Percentiles rank a stretch among this genome's conserved stretches.
Evolutionary conservation across 2,888 invertebrate species (phyloP).

Genomic region (Caenorhabditis macrosperma): DNA sequence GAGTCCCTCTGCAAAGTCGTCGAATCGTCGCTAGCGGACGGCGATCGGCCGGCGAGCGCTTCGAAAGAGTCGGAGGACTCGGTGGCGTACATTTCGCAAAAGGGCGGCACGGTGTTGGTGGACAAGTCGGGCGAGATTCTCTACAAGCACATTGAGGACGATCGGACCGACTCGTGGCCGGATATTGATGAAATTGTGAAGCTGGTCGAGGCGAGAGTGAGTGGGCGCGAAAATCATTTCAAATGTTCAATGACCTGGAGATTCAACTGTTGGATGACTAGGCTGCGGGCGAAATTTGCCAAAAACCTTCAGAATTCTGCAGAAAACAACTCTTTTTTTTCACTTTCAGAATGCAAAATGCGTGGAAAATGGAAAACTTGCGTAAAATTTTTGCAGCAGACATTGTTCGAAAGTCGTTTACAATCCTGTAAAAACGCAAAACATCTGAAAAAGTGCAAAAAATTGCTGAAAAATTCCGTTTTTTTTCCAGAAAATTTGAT

Average conservation of each 20-base stretch:
- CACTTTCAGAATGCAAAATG: constrained; percentile 37
- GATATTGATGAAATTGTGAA: constrained; percentile 62
- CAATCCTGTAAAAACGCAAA: too few relatives aligned
- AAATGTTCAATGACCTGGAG: too few relatives aligned
- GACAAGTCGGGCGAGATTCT: constrained; percentile 62
- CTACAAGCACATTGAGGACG: constrained; percentile 66
- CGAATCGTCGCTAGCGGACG: constrained; percentile 54
- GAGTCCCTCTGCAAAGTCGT: constrained; percentile 61
- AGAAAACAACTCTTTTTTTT: too few relatives aligned
- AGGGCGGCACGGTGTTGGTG: constrained; percentile 66
- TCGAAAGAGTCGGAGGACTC: constrained; percentile 31
- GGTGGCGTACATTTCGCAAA: constrained; percentile 55
- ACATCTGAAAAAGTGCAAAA: too few relatives aligned
- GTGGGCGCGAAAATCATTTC: too few relatives aligned
- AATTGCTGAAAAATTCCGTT: background rate
- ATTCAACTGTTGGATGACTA: too few relatives aligned
- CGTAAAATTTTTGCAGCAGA: too few relatives aligned
- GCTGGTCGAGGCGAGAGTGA: constrained; percentile 44
- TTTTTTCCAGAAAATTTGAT: too few relatives aligned
- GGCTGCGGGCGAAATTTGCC: too few relatives aligned
- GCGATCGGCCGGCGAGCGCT: constrained; percentile 9
- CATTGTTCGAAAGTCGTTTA: too few relatives aligned
- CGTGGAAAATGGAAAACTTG: background rate
- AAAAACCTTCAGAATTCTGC: too few relatives aligned
- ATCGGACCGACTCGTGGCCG: constrained; percentile 57